phyloP scores from a whole-genome alignment of 1,140 invertebrate species.

The Drosophila obscura region DNA sequence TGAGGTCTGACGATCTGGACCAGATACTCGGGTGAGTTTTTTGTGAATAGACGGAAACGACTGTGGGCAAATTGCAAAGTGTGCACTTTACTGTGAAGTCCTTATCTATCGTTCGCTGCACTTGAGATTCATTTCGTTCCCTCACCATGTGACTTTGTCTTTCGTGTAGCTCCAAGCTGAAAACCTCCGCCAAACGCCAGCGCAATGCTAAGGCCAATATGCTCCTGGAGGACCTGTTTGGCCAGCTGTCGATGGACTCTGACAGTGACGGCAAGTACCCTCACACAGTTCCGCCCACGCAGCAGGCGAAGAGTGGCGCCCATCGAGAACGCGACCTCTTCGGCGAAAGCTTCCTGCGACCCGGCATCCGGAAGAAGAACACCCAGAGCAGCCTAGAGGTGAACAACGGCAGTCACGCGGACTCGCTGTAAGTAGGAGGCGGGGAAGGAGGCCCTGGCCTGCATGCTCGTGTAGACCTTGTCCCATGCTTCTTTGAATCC shows the following conservation, averaged over 20 bases:
- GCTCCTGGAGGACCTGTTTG: constrained; percentile 81
- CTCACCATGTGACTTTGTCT: constrained; percentile 21
- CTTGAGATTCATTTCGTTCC: constrained; percentile 10
- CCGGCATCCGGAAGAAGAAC: constrained; percentile 40
- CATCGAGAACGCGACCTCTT: constrained; percentile 62
- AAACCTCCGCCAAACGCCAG: constrained; percentile 77
- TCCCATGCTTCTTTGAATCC: constrained; percentile 35
- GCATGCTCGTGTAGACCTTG: constrained; percentile 40
- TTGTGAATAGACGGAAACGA: neutral
- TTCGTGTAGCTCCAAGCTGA: constrained; percentile 73
- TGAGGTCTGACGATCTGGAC: constrained; percentile 86
- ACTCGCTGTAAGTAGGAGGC: constrained; percentile 77
- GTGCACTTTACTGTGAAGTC: constrained; percentile 4
- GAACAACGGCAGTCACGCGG: constrained; percentile 76
- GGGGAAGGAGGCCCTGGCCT: constrained; percentile 23
- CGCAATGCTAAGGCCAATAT: constrained; percentile 75
- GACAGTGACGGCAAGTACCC: constrained; percentile 79
- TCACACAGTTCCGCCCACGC: constrained; percentile 77
- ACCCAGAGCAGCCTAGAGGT: constrained; percentile 69
- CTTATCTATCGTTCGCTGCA: constrained; percentile 12
- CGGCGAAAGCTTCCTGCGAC: constrained; percentile 55
- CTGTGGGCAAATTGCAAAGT: neutral
- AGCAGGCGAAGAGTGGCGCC: constrained; percentile 61
- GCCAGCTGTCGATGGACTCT: constrained; percentile 79
- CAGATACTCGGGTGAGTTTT: constrained; percentile 86